Conservation (phyloP, 2,888 invertebrate species). For the Lithophane socia region DNA sequence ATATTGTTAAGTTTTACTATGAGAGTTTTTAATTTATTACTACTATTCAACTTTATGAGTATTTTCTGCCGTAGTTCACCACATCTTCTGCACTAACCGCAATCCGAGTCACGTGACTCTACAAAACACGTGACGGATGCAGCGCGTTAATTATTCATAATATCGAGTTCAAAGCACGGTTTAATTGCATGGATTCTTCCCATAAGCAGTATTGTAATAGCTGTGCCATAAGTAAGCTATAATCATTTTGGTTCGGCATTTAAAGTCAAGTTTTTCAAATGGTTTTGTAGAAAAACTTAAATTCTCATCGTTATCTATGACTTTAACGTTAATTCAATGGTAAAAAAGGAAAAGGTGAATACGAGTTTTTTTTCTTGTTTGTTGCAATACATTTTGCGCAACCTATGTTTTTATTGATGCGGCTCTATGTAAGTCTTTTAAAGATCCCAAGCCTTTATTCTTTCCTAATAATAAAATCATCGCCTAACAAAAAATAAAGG, state of each 20-base stretch:
- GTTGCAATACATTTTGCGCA: neutral
- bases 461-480: too few species aligned
- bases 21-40: constrained; percentile 14
- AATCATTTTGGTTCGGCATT: constrained; percentile 3
- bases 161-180: constrained; percentile 41
- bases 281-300: neutral
- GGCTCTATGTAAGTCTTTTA: neutral
- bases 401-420: neutral
- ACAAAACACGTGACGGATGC: constrained; percentile 43
- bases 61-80: constrained; percentile 27
- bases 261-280: neutral
- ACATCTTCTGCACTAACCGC: constrained; percentile 37
- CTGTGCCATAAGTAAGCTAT: constrained; percentile 4
- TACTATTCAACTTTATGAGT: neutral
- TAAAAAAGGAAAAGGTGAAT: too few species aligned
- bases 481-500: neutral
- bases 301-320: too few species aligned
- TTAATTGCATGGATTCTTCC: constrained; percentile 23
- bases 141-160: constrained; percentile 39
- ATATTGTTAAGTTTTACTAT: constrained; percentile 30
- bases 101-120: constrained; percentile 36
- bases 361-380: too few species aligned
- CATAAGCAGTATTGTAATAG: too few species aligned
- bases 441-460: neutral
- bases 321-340: too few species aligned